phyloP scores from a whole-genome alignment of 1,140 invertebrate genomes.

The Drosophila carrolli region DNA sequence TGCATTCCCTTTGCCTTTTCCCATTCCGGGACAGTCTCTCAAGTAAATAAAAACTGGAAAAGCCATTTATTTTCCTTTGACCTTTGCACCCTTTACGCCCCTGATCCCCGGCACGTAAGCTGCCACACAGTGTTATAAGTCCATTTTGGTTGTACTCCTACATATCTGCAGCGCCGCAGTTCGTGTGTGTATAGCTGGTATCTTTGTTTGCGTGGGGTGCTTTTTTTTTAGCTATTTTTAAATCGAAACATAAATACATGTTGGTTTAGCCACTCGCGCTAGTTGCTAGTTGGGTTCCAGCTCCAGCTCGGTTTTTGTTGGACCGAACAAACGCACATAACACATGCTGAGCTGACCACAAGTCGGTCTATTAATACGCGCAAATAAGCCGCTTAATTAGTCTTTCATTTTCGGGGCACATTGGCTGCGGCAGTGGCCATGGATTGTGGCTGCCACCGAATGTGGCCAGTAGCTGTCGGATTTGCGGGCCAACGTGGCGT shows the following conservation, averaged over 20 bases:
- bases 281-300: conserved; percentile 34
- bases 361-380: conserved; percentile 79
- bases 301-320: conserved; percentile 34
- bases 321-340: conserved; percentile 16
- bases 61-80: conserved; percentile 78
- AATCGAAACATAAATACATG: conserved; percentile 80
- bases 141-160: conserved; percentile 38
- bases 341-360: conserved; percentile 54
- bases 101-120: conserved; percentile 58
- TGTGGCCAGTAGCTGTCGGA: conserved; percentile 75
- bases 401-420: conserved; percentile 69
- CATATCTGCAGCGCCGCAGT: conserved; percentile 12
- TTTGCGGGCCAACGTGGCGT: conserved; percentile 62
- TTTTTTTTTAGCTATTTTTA: conserved; percentile 65
- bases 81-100: conserved; percentile 69
- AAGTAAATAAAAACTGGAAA: conserved; percentile 79
- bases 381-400: conserved; percentile 82
- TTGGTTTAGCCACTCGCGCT: conserved; percentile 48
- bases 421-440: conserved; percentile 6
- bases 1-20: conserved; percentile 10
- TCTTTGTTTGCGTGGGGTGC: conserved; percentile 29
- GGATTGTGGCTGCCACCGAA: conserved; percentile 42
- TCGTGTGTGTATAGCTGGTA: conserved; percentile 41
- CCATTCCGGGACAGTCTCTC: conserved; percentile 10
- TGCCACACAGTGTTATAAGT: conserved; percentile 73